Percentiles rank a stretch among this genome's conserved stretches.
These are phyloP conservation scores for Hesperophylax magnus DNA, from an alignment of 1,140 invertebrate genomes.

Conservation along the genomic window DNA sequence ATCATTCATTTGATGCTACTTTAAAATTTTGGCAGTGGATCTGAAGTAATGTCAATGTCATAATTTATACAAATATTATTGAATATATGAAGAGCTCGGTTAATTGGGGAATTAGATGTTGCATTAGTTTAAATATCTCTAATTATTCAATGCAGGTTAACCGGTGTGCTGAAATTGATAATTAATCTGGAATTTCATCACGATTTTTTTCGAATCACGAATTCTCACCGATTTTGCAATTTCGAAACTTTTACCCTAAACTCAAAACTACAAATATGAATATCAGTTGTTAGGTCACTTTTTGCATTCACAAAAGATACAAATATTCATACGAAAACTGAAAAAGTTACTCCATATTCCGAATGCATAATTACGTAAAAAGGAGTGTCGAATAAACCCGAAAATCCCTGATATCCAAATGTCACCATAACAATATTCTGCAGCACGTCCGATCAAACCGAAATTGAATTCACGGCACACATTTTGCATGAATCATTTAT, in stretches of 20 bases:
- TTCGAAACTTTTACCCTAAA: background rate
- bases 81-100: too few species aligned
- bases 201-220: background rate
- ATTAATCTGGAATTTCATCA: too few species aligned
- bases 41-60: too few species aligned
- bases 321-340: background rate
- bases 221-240: too few species aligned
- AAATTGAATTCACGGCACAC: slow-evolving; percentile 40
- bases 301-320: background rate
- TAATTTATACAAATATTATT: too few species aligned
- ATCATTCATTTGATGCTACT: too few species aligned
- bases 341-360: background rate
- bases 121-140: too few species aligned
- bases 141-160: too few species aligned
- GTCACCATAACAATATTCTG: slow-evolving; percentile 29
- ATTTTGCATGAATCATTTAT: slow-evolving; percentile 48
- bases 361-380: background rate
- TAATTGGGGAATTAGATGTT: too few species aligned
- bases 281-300: background rate
- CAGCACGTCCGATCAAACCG: slow-evolving; percentile 20
- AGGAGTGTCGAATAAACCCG: background rate
- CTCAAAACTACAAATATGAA: background rate
- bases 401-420: slow-evolving; percentile 20
- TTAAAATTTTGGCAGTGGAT: too few species aligned
- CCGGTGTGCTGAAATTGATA: too few species aligned